These are phyloP conservation scores for Danionella cerebrum DNA, from an alignment of 2,113 vertebrate species.

Conservation along the genomic window DNA sequence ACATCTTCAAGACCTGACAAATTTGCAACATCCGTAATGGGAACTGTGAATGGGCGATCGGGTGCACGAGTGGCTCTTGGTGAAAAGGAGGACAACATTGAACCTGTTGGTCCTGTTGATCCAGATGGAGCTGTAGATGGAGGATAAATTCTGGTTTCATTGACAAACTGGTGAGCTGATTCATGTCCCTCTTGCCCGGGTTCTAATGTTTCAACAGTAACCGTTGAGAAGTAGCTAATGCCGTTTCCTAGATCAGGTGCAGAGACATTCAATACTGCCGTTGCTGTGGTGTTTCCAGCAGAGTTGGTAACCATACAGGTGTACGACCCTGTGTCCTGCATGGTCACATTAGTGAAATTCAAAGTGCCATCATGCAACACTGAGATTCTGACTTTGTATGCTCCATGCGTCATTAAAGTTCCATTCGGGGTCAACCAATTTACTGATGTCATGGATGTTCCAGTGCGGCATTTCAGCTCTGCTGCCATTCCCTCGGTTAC, in stretches of 20 bases:
- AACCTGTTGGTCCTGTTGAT: conserved; percentile 55
- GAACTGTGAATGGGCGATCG: conserved; percentile 76
- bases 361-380: conserved; percentile 91
- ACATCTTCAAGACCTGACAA: conserved; percentile 83
- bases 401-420: conserved; percentile 95
- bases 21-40: conserved; percentile 77
- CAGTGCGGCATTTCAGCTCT: conserved; percentile 89
- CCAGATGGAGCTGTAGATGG: conserved; percentile 66
- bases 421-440: conserved; percentile 96
- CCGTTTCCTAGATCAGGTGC: conserved; percentile 67
- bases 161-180: conserved; percentile 64
- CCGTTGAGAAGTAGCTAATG: conserved; percentile 90
- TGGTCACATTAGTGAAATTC: conserved; percentile 96
- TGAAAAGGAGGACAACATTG: conserved; percentile 72
- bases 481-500: conserved; percentile 96
- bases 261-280: conserved; percentile 88
- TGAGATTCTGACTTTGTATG: conserved; percentile 88
- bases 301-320: conserved; percentile 98
- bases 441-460: conserved; percentile 94
- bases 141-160: conserved; percentile 70
- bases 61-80: conserved; percentile 69
- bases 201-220: conserved; percentile 88
- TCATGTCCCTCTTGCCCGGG: conserved; percentile 57
- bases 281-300: conserved; percentile 90
- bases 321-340: conserved; percentile 95